A percentile compares a stretch with the other conserved stretches of the same genome.
Conservation (phyloP, 2,888 invertebrate genomes). For the Lasius fuliginosus region DNA sequence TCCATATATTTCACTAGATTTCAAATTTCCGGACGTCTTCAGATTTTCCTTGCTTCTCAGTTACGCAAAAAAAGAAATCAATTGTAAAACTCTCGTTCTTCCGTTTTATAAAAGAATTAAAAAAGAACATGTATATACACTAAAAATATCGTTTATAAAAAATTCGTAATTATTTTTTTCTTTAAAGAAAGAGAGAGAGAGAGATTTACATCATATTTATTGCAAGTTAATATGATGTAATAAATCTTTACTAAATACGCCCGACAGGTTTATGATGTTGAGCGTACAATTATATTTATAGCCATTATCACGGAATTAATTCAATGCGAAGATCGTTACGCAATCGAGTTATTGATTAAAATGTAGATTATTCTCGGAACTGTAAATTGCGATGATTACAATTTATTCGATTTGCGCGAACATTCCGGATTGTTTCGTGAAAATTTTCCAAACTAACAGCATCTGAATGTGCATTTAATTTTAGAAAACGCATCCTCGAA, state of each 20-base stretch:
- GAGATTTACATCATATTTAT: background rate
- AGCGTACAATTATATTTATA: conserved; percentile 22
- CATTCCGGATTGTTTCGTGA: conserved; percentile 9
- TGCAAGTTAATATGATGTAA: conserved; percentile 2
- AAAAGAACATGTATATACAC: background rate
- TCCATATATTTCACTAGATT: background rate
- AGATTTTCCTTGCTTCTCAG: background rate
- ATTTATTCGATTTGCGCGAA: conserved; percentile 7
- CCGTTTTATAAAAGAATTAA: background rate
- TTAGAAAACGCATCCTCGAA: conserved; percentile 31
- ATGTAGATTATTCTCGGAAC: conserved; percentile 22
- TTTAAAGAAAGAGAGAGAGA: background rate
- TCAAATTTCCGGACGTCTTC: background rate
- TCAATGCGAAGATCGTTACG: conserved; percentile 19
- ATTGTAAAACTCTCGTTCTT: background rate
- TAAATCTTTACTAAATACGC: conserved; percentile 8
- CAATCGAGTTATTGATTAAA: conserved; percentile 23
- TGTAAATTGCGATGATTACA: conserved; percentile 26
- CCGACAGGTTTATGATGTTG: conserved; percentile 7
- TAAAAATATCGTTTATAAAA: background rate
- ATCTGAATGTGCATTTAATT: conserved; percentile 39
- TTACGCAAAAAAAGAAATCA: background rate
- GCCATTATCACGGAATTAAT: conserved; percentile 46
- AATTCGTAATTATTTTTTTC: background rate
- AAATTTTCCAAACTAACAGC: conserved; percentile 30